Evolutionary conservation across 64 coral and sea anemone genomes (phyloP).

Genomic region (Actinia tenebrosa): DNA sequence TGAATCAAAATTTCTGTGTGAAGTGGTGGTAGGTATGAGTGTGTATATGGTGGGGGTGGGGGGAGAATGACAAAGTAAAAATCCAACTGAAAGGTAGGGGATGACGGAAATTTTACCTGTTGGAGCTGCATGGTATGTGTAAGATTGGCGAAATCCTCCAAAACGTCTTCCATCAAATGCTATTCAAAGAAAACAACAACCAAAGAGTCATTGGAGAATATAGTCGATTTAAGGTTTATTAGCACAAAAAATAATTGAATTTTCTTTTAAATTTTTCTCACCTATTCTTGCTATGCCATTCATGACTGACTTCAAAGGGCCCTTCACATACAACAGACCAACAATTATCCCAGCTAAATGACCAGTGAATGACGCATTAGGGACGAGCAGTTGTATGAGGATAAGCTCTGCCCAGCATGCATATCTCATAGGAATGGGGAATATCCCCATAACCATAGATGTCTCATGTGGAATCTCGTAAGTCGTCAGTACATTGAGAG

Average conservation of each 20-base stretch:
- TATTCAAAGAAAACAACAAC: not conserved
- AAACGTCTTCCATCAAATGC: not conserved
- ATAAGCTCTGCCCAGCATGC: slow-evolving; percentile 93
- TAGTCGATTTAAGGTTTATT: too few relatives aligned
- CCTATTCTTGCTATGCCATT: slow-evolving; percentile 24
- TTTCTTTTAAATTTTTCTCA: not conserved
- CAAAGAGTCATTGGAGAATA: too few relatives aligned
- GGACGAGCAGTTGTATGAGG: slow-evolving; percentile 78
- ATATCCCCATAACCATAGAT: slow-evolving; percentile 81
- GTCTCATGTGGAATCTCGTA: slow-evolving; percentile 82
- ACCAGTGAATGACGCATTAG: slow-evolving; percentile 93
- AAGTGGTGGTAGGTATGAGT: too few relatives aligned
- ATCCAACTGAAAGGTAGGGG: not conserved
- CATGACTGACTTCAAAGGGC: slow-evolving; percentile 80
- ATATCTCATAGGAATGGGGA: slow-evolving; percentile 76
- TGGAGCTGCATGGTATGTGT: slow-evolving; percentile 11
- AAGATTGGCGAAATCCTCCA: slow-evolving; percentile 7
- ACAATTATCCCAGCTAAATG: slow-evolving; percentile 92
- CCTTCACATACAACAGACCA: slow-evolving; percentile 87
- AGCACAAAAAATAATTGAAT: not conserved
- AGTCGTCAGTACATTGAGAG: slow-evolving; percentile 93
- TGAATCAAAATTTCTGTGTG: not conserved
- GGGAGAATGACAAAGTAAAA: not conserved
- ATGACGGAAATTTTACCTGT: not conserved
- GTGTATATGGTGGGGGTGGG: not conserved